Conservation (phyloP, 2,888 invertebrate species). For the Chloromyia formosa region DNA sequence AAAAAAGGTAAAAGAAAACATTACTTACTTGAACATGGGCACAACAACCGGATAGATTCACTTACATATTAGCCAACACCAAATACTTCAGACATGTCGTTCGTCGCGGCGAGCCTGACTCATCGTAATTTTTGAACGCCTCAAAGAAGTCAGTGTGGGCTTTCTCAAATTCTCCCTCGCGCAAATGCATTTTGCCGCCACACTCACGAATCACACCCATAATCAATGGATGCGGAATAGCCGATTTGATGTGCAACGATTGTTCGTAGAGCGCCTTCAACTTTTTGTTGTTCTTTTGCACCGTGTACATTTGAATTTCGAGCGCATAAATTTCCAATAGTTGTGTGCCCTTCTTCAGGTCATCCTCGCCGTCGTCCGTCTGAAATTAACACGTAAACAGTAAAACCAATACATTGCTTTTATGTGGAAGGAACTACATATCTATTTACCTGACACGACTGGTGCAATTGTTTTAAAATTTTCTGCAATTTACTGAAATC, state of each 20-base stretch:
- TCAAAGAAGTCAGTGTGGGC: constrained; percentile 99
- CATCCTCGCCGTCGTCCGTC: constrained; percentile 98
- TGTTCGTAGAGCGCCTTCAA: constrained; percentile 96
- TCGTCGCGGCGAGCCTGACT: constrained; percentile 94
- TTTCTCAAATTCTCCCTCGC: constrained; percentile 98
- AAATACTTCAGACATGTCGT: constrained; percentile 98
- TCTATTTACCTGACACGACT: constrained; percentile 86
- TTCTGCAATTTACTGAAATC: constrained; percentile 95
- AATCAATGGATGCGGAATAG: constrained; percentile 99
- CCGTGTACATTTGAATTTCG: constrained; percentile 99
- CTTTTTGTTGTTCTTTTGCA: constrained; percentile 99
- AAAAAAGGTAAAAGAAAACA: neutral
- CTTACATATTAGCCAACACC: constrained; percentile 97
- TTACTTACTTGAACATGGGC: too few species aligned
- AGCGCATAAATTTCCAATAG: constrained; percentile 97
- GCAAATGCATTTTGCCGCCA: constrained; percentile 99
- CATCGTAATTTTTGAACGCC: constrained; percentile 99
- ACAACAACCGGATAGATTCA: too few species aligned
- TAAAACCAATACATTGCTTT: constrained; percentile 21
- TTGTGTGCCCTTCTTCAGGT: constrained; percentile 97
- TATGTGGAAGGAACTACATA: neutral
- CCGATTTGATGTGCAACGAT: constrained; percentile 97
- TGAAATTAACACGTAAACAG: constrained; percentile 58
- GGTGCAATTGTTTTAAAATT: constrained; percentile 96
- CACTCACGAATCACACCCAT: constrained; percentile 99